Conservation (phyloP, 1,140 invertebrate species). For the Holotrichia oblita region DNA sequence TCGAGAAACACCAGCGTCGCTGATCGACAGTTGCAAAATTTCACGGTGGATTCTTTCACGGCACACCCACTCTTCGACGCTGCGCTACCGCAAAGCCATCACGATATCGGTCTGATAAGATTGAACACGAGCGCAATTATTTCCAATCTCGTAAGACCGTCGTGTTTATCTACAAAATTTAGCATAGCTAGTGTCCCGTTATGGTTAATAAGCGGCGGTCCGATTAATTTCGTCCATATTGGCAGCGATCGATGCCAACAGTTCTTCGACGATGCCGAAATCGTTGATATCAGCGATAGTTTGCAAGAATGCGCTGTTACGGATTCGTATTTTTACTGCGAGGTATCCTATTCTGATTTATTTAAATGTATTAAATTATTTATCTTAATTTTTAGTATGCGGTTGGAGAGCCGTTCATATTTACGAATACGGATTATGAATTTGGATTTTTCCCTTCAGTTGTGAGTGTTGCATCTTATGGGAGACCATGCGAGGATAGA, state of each 20-base stretch:
- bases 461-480: conserved; percentile 68
- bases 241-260: background rate
- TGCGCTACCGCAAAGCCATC: background rate
- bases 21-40: background rate
- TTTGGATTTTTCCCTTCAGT: conserved; percentile 60
- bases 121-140: background rate
- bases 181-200: background rate
- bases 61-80: background rate
- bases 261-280: background rate
- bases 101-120: background rate
- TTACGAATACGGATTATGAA: conserved; percentile 64
- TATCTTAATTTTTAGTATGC: conserved; percentile 1
- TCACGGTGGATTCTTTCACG: background rate
- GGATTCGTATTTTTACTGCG: conserved; percentile 42
- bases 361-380: background rate
- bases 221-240: background rate
- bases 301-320: background rate
- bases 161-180: background rate
- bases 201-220: background rate
- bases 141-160: background rate
- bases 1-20: background rate
- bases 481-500: conserved; percentile 65
- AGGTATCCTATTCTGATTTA: conserved; percentile 67
- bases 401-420: conserved; percentile 64
- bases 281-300: background rate